Evolutionary conservation across 2,888 invertebrate species (phyloP).

Genomic region (Cantharis rustica): DNA sequence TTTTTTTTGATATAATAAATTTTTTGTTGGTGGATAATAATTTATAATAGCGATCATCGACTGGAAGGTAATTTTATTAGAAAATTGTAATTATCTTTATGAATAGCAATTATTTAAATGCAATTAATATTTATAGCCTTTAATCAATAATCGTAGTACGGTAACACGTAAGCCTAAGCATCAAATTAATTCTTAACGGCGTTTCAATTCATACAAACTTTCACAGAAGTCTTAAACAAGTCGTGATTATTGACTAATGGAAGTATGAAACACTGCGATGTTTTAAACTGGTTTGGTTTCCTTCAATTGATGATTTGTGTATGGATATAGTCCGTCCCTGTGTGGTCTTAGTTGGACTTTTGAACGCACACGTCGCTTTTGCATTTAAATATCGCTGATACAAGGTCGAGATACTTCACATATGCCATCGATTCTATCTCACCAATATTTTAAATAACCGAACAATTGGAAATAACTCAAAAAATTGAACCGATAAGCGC

Average conservation of each 20-base stretch:
- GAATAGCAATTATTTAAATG: neutral
- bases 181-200: constrained; percentile 13
- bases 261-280: constrained; percentile 9
- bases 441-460: constrained; percentile 8
- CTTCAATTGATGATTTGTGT: constrained; percentile 45
- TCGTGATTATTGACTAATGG: constrained; percentile 19
- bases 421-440: constrained; percentile 36
- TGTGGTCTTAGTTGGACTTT: constrained; percentile 43
- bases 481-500: neutral
- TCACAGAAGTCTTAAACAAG: constrained; percentile 15
- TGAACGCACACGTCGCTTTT: constrained; percentile 42
- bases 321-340: constrained; percentile 39
- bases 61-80: neutral
- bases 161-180: neutral
- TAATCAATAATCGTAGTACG: neutral
- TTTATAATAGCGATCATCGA: neutral
- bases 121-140: neutral
- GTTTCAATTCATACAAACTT: constrained; percentile 4
- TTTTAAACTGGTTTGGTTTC: constrained; percentile 41
- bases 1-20: neutral
- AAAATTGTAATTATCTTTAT: neutral
- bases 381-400: constrained; percentile 43
- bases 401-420: constrained; percentile 37
- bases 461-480: neutral
- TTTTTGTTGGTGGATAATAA: neutral